phyloP scores from a whole-genome alignment of 2,797 vertebrate genomes.

The Onychomys arenicola region DNA sequence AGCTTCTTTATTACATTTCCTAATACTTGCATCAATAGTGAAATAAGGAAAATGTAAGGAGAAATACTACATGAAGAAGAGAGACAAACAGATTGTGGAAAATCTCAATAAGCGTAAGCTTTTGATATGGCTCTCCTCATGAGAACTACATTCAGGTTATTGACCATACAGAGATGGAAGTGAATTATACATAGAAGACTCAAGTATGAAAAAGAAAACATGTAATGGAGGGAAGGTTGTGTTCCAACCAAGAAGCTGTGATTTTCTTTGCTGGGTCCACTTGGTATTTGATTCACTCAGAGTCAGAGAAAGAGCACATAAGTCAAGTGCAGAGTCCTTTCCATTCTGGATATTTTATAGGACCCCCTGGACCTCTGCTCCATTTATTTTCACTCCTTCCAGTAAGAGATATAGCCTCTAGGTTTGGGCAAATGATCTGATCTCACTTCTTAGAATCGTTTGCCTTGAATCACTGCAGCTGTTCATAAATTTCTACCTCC shows the following conservation, averaged over 20 bases:
- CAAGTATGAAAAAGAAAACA: background rate
- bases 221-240: background rate
- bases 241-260: background rate
- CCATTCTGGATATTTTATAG: conserved; percentile 58
- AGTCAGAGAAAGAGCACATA: conserved; percentile 31
- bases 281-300: conserved; percentile 55
- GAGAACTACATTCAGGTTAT: background rate
- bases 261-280: conserved; percentile 5
- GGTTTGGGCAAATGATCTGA: conserved; percentile 64
- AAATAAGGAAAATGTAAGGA: conserved; percentile 25
- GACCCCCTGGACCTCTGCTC: conserved; percentile 32
- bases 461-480: conserved; percentile 31
- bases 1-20: conserved; percentile 7
- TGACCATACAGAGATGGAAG: background rate
- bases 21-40: background rate
- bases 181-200: background rate
- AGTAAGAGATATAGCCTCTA: conserved; percentile 45
- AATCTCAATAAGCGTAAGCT: background rate
- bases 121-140: background rate
- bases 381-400: conserved; percentile 73
- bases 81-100: background rate
- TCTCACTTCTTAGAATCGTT: conserved; percentile 63
- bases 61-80: background rate
- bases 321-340: conserved; percentile 55
- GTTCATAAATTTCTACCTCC: background rate